A percentile compares a stretch with the other conserved stretches of the same genome.
Evolutionary conservation across 2,888 invertebrate species (phyloP).

Genomic region (Drosophila nr. fundita): DNA sequence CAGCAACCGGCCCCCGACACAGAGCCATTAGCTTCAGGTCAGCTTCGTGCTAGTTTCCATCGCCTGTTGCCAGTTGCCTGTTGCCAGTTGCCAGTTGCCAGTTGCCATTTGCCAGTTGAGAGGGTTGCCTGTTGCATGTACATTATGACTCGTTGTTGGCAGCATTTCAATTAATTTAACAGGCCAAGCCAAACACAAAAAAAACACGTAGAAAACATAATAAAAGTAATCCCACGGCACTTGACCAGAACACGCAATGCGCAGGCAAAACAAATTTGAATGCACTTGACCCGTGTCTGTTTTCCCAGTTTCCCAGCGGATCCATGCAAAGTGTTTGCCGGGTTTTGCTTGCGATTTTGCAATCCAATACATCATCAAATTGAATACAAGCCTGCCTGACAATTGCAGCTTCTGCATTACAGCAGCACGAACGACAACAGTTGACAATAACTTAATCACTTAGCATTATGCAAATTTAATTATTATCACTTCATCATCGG

Average conservation of each 20-base stretch:
- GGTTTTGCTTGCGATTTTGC: conserved; percentile 58
- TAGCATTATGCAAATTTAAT: conserved; percentile 81
- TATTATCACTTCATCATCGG: conserved; percentile 80
- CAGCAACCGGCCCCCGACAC: background rate
- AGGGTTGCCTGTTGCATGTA: conserved; percentile 73
- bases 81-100: conserved; percentile 21
- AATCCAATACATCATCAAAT: conserved; percentile 58
- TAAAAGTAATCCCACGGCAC: conserved; percentile 73
- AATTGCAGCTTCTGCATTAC: conserved; percentile 39
- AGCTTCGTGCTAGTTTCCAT: conserved; percentile 26
- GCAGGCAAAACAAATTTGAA: conserved; percentile 23
- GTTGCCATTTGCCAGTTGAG: conserved; percentile 12
- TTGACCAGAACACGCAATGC: conserved; percentile 47
- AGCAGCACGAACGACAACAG: conserved; percentile 41
- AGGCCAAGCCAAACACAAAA: conserved; percentile 58
- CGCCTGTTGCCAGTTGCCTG: conserved; percentile 7
- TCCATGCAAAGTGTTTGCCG: conserved; percentile 28
- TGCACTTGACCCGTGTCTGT: conserved; percentile 46
- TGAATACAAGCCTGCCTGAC: conserved; percentile 31
- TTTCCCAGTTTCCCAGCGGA: conserved; percentile 46
- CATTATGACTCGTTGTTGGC: conserved; percentile 50
- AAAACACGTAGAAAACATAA: conserved; percentile 46
- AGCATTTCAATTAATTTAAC: conserved; percentile 77
- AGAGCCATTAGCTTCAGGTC: conserved; percentile 31
- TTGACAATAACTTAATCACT: conserved; percentile 80